Evolutionary conservation across 2,888 invertebrate genomes (phyloP).

Genomic region (Drosophila incognita): DNA sequence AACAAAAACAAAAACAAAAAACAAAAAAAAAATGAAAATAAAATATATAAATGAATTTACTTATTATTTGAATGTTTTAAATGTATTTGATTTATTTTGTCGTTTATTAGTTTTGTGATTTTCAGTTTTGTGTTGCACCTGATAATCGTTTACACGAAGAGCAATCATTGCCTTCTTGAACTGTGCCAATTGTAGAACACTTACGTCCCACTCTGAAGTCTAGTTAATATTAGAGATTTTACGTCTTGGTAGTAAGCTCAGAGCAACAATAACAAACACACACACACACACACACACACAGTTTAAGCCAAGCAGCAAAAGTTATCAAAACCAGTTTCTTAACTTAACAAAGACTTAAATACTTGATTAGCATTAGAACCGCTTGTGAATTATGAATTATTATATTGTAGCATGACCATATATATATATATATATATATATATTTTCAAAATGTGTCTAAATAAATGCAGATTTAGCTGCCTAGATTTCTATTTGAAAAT

Average conservation of each 20-base stretch:
- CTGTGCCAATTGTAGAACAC: constrained; percentile 39
- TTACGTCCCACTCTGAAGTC: constrained; percentile 14
- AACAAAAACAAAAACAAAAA: neutral
- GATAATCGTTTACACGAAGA: constrained; percentile 29
- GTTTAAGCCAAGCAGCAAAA: constrained; percentile 10
- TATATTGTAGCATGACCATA: neutral
- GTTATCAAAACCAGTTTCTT: neutral
- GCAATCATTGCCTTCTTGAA: constrained; percentile 19
- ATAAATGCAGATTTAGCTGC: constrained; percentile 9
- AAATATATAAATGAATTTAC: constrained; percentile 18
- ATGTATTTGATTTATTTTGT: neutral
- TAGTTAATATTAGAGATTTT: constrained; percentile 3
- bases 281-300: neutral
- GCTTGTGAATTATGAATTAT: constrained; percentile 14
- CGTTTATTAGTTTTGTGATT: neutral
- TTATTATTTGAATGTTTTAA: constrained; percentile 17
- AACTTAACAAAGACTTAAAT: constrained; percentile 5
- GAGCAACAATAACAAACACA: neutral
- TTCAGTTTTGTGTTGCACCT: constrained; percentile 21
- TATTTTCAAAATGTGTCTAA: constrained; percentile 14
- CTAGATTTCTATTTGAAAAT: neutral
- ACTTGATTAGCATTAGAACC: constrained; percentile 22
- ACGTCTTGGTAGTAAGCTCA: constrained; percentile 10
- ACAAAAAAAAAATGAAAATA: constrained; percentile 7
- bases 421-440: constrained; percentile 5